Evolutionary conservation across 2,888 invertebrate genomes (phyloP).

Genomic region (Drosophila greeni): DNA sequence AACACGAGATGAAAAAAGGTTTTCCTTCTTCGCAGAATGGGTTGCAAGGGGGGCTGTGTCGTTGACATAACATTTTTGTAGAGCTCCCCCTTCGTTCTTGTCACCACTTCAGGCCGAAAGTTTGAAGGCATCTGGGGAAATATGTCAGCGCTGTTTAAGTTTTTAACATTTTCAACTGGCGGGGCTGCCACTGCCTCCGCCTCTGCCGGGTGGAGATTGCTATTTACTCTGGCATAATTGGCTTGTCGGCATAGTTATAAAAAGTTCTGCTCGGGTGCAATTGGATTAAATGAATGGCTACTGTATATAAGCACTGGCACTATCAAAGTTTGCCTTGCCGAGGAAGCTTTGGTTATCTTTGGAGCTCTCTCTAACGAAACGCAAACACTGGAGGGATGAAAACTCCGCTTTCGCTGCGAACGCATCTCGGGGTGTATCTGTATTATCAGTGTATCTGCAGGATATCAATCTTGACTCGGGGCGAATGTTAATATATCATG

Average conservation of each 20-base stretch:
- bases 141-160: slow-evolving; percentile 72
- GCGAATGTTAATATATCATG: slow-evolving; percentile 28
- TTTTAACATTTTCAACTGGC: slow-evolving; percentile 64
- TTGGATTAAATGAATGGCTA: slow-evolving; percentile 56
- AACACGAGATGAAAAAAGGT: slow-evolving; percentile 70
- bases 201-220: slow-evolving; percentile 45
- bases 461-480: slow-evolving; percentile 23
- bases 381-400: slow-evolving; percentile 26
- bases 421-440: slow-evolving; percentile 1
- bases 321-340: slow-evolving; percentile 28
- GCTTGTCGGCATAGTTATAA: slow-evolving; percentile 52
- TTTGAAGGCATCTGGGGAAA: slow-evolving; percentile 72
- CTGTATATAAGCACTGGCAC: slow-evolving; percentile 24
- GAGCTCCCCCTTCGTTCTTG: slow-evolving; percentile 12
- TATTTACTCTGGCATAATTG: slow-evolving; percentile 71
- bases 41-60: slow-evolving; percentile 1
- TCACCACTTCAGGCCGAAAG: slow-evolving; percentile 54
- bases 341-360: slow-evolving; percentile 29
- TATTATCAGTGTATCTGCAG: slow-evolving; percentile 3
- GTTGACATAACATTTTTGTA: slow-evolving; percentile 71
- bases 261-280: slow-evolving; percentile 56
- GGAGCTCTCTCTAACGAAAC: slow-evolving; percentile 39
- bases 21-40: slow-evolving; percentile 37
- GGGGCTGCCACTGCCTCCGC: slow-evolving; percentile 13
- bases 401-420: background rate